Evolutionary conservation across 2,797 vertebrate genomes (phyloP), one percentile per base, ranked within the genome.

Genomic region (Urocyon cinereoargenteus): DNA sequence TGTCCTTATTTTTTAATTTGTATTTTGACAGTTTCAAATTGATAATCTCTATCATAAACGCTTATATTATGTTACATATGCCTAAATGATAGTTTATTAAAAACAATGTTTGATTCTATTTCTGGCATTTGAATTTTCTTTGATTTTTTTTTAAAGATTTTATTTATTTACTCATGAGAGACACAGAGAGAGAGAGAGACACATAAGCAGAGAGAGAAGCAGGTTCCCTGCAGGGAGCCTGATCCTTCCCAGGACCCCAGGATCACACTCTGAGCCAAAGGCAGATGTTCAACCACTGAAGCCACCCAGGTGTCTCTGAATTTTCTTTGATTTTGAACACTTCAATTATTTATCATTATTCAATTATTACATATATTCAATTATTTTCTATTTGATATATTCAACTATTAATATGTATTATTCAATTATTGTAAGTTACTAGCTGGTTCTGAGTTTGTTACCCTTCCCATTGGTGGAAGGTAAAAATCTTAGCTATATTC

Each of bases 41-140:
- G 91, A 91, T 84, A 64, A 53, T 83, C 6, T 95, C 64, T 88
- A 68, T 53, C 3, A 45, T 86, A 91, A 82, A 55, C 86, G 51
- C 19, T 92, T 92, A 1, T 40, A 21, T 85, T 72, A 59, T 77
- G 28, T 94, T 91, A 81, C 51, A 28, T 96, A 28, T 96, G 45
- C 28, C 78, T 86, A 77, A 97, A 49, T 93, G 3, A 90, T 86
- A 31, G 26, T 45, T 95, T 15, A 64, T 94, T 84, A 59, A 79
- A 51, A 87, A 73, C 90, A 86, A 81, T 51, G 36, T 75, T 91
- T 96, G 31, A 75, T 92, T 87, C 86, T 94, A 24, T 94, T 86
- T 87, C 81, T 95, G 36, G 21, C 34, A 36, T 85, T 51, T 94
- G 68, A 86, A 49, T 89, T 94, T 95, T 94, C 40, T 90, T 85